Percentiles rank a stretch among this genome's conserved stretches.
phyloP scores from a whole-genome alignment of 1,140 invertebrate genomes.

The Radopholus similis region DNA sequence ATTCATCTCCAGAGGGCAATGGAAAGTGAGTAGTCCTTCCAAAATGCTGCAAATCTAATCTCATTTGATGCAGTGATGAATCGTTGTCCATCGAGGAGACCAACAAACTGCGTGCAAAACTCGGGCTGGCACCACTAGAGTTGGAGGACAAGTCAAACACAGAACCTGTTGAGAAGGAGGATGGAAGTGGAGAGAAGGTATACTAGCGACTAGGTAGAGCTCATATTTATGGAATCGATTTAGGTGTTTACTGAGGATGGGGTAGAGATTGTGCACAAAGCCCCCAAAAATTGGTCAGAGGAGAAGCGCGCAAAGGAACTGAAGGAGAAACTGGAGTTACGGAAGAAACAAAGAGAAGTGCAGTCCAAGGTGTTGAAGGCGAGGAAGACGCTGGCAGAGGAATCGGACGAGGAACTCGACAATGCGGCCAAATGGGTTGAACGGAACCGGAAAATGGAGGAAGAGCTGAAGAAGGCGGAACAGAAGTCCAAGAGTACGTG shows the following conservation, averaged over 20 bases:
- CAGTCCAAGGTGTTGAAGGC: conserved; percentile 70
- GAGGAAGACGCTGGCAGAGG: conserved; percentile 73
- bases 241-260: conserved; percentile 53
- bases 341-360: conserved; percentile 75
- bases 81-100: conserved; percentile 50
- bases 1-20: not conserved
- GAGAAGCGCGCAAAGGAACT: conserved; percentile 77
- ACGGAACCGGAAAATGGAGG: conserved; percentile 72
- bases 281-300: conserved; percentile 75
- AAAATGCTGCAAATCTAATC: not conserved
- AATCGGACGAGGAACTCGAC: conserved; percentile 68
- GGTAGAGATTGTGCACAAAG: conserved; percentile 82
- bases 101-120: conserved; percentile 67
- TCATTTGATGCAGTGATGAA: conserved; percentile 25
- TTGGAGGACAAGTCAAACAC: conserved; percentile 63
- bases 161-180: conserved; percentile 15
- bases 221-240: too few relatives aligned
- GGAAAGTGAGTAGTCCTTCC: not conserved
- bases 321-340: conserved; percentile 71
- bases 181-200: not conserved
- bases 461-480: conserved; percentile 79
- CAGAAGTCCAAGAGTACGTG: conserved; percentile 65
- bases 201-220: too few relatives aligned
- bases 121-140: conserved; percentile 87
- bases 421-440: conserved; percentile 73